Conservation (phyloP, 2,113 vertebrate species). For the Pelusios castaneus region DNA sequence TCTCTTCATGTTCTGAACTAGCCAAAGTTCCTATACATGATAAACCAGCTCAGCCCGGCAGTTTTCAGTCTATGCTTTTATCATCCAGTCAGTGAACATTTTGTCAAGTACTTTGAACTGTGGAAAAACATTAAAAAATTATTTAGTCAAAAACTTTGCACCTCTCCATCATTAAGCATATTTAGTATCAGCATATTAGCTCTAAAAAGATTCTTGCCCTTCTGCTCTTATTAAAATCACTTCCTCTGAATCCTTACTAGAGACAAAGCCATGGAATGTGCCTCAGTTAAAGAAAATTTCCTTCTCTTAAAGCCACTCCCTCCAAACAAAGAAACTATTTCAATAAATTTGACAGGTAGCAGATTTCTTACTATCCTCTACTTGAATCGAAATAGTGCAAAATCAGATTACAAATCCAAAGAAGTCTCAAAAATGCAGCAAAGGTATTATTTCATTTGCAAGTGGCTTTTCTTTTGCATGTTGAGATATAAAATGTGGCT, state of each 20-base stretch:
- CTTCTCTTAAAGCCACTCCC: background rate
- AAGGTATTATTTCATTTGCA: conserved; percentile 8
- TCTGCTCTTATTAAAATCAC: background rate
- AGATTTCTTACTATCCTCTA: background rate
- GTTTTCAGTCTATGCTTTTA: background rate
- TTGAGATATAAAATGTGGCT: background rate
- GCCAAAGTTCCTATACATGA: no score
- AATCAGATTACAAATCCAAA: conserved; percentile 59
- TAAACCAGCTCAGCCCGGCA: background rate
- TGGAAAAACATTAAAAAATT: background rate
- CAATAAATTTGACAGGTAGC: background rate
- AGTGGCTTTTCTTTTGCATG: background rate
- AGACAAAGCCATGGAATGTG: background rate
- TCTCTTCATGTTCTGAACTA: background rate
- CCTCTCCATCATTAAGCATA: background rate
- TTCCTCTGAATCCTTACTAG: background rate
- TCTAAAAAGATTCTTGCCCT: background rate
- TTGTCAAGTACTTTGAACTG: background rate
- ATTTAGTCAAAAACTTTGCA: background rate
- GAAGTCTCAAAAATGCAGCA: background rate
- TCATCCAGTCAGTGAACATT: background rate
- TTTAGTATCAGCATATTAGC: background rate
- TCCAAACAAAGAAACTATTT: background rate
- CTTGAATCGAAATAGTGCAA: conserved; percentile 62
- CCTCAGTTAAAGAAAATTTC: background rate